phyloP scores from a whole-genome alignment of 2,888 invertebrate genomes.

The Drymonia ruficornis region DNA sequence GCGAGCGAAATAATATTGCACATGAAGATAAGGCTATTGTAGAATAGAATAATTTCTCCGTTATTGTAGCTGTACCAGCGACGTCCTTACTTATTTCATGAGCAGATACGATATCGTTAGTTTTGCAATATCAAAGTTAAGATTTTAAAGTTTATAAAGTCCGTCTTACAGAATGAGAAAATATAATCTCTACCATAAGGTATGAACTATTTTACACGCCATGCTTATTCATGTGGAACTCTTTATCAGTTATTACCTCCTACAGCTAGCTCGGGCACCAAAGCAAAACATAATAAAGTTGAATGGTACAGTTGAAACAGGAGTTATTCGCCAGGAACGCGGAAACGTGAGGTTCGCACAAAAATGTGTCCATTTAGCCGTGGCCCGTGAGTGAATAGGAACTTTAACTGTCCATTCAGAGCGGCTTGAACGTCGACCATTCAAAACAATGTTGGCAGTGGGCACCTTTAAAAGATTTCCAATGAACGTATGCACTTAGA shows the following conservation, averaged over 20 bases:
- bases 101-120: too few species aligned
- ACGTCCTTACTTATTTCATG: too few species aligned
- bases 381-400: slow-evolving; percentile 71
- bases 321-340: slow-evolving; percentile 56
- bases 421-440: slow-evolving; percentile 56
- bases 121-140: too few species aligned
- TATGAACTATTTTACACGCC: neutral
- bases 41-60: too few species aligned
- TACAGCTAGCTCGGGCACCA: slow-evolving; percentile 12
- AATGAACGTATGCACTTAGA: slow-evolving; percentile 47
- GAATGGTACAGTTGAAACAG: slow-evolving; percentile 37
- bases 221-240: neutral
- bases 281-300: slow-evolving; percentile 32
- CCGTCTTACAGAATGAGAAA: neutral
- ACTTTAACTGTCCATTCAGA: slow-evolving; percentile 73
- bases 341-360: slow-evolving; percentile 65
- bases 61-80: too few species aligned
- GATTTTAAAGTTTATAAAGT: too few species aligned
- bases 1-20: too few species aligned
- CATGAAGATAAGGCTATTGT: too few species aligned
- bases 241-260: slow-evolving; percentile 4
- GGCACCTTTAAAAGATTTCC: slow-evolving; percentile 53
- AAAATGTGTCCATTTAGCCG: slow-evolving; percentile 68
- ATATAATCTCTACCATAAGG: neutral
- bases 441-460: slow-evolving; percentile 65